Conservation (phyloP, 2,797 vertebrate species). For the Lagocephalus sceleratus region DNA sequence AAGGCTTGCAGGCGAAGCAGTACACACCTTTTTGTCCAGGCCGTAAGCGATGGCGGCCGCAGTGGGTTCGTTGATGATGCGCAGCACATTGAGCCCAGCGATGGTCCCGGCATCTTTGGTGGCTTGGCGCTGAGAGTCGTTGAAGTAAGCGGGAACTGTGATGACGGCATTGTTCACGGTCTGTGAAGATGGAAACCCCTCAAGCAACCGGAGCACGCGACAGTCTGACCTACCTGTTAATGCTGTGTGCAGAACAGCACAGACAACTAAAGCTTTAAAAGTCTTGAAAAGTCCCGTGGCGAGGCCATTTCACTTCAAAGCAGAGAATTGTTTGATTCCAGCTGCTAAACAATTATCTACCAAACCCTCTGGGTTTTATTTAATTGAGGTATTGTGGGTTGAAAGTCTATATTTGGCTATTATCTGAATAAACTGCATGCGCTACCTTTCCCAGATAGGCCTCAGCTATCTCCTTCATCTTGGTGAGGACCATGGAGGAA, state of each 20-base stretch:
- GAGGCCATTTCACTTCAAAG: too few species aligned
- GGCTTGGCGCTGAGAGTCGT: constrained; percentile 90
- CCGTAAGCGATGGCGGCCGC: constrained; percentile 91
- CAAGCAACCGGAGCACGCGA: neutral
- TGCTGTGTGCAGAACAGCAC: too few species aligned
- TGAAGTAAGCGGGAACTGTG: constrained; percentile 91
- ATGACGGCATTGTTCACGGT: constrained; percentile 85
- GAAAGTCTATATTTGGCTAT: neutral
- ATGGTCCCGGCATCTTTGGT: constrained; percentile 91
- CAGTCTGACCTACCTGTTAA: neutral
- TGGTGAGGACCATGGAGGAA: constrained; percentile 91
- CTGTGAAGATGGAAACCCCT: constrained; percentile 50
- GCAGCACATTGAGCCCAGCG: constrained; percentile 85
- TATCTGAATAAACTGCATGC: neutral
- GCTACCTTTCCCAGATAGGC: constrained; percentile 87
- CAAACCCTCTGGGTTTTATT: too few species aligned
- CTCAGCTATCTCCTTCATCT: constrained; percentile 93
- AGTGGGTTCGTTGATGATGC: constrained; percentile 91
- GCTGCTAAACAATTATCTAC: too few species aligned
- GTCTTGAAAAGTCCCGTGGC: too few species aligned
- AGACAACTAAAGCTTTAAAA: too few species aligned
- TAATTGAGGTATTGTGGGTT: too few species aligned
- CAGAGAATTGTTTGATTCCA: too few species aligned
- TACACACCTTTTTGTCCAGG: constrained; percentile 82
- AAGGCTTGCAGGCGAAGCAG: neutral